A percentile compares a stretch with the other conserved stretches of the same genome.
Conservation (phyloP, 2,888 invertebrate genomes). For the Panopea generosa region DNA sequence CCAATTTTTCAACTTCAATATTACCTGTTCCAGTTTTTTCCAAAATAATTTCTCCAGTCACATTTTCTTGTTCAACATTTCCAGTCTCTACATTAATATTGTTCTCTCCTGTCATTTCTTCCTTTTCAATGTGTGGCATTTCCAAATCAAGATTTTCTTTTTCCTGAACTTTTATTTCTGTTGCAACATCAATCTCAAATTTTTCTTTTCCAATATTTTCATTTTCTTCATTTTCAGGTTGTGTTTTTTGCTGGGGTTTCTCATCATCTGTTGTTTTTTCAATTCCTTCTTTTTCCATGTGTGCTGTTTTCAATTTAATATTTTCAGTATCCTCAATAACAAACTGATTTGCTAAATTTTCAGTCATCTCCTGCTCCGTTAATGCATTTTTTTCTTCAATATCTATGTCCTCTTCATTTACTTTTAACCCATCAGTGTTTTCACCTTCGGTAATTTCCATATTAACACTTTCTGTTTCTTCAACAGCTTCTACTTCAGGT, state of each 20-base stretch:
- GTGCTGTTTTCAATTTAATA: too few species aligned
- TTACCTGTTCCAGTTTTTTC: not conserved
- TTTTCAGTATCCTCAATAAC: too few species aligned
- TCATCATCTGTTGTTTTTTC: not conserved
- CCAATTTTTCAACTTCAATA: not conserved
- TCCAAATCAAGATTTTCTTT: not conserved
- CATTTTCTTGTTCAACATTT: constrained; percentile 10
- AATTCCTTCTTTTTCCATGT: not conserved
- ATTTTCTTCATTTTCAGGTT: constrained; percentile 5
- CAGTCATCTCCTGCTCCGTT: too few species aligned
- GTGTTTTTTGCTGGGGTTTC: not conserved
- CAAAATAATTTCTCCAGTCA: too few species aligned
- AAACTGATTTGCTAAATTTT: too few species aligned
- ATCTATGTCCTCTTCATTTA: too few species aligned
- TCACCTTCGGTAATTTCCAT: not conserved
- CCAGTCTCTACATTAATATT: constrained; percentile 15
- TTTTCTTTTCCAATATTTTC: not conserved
- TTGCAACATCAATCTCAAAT: constrained; percentile 6
- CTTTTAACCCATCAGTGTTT: not conserved
- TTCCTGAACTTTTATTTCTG: not conserved
- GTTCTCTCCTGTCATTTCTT: not conserved
- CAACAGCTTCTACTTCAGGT: not conserved
- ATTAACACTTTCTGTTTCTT: not conserved
- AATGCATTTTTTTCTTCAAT: too few species aligned
- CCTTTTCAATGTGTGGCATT: not conserved